These are phyloP conservation scores for Heliconius hortense DNA, from an alignment of 2,888 invertebrate species.

Conservation along the genomic window DNA sequence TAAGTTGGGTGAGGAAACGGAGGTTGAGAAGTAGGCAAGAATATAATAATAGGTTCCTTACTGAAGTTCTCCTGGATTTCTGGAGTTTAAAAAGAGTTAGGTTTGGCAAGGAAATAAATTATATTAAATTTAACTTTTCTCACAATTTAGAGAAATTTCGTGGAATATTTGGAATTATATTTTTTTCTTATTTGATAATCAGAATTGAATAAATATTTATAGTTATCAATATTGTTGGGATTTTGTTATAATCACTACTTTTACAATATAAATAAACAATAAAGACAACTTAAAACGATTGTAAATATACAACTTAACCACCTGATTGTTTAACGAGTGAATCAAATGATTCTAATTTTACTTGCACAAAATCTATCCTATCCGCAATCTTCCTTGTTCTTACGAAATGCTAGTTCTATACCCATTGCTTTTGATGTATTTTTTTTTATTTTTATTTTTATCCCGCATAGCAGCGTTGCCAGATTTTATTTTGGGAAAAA, in stretches of 20 bases:
- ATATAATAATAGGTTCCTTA: too few species aligned
- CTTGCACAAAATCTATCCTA: constrained; percentile 21
- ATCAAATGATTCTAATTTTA: neutral
- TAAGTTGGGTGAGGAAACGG: constrained; percentile 67
- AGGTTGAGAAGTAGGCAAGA: neutral
- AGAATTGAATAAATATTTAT: too few species aligned
- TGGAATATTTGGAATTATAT: too few species aligned
- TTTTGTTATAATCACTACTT: neutral
- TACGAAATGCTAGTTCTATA: constrained; percentile 27
- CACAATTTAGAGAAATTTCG: too few species aligned
- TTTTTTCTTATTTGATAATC: too few species aligned
- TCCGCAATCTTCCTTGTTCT: constrained; percentile 16
- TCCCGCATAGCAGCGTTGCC: constrained; percentile 52
- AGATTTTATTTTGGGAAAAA: neutral
- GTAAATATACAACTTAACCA: neutral
- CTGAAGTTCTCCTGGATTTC: too few species aligned
- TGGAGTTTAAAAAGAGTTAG: neutral
- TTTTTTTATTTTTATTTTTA: constrained; percentile 40
- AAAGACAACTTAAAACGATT: neutral
- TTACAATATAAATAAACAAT: neutral
- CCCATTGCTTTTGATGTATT: constrained; percentile 25
- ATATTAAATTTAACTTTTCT: too few species aligned
- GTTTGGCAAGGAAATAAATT: neutral
- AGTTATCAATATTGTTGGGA: too few species aligned
- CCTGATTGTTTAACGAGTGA: neutral